Percentiles rank a stretch among this genome's conserved stretches.
Evolutionary conservation across 2,797 vertebrate species (phyloP).

Genomic region (Chelon labrosus): DNA sequence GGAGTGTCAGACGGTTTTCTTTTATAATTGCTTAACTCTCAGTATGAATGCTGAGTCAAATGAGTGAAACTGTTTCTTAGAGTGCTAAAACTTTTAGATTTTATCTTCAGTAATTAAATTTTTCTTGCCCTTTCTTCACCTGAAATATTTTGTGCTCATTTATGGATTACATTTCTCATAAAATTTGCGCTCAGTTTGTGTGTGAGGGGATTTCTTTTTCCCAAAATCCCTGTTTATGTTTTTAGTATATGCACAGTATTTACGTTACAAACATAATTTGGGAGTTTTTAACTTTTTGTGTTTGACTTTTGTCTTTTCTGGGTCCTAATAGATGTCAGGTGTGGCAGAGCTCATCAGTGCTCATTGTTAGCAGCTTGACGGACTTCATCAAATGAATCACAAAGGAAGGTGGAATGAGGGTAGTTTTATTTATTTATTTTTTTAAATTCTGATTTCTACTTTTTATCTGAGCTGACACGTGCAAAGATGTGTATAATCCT

Average conservation of each 20-base stretch:
- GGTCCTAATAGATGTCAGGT: conserved; percentile 8
- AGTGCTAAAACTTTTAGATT: too few relatives aligned
- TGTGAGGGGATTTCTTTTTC: background rate
- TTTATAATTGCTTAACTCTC: conserved; percentile 1
- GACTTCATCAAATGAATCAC: background rate
- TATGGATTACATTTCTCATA: background rate
- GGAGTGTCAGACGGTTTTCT: conserved; percentile 1
- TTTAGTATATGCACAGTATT: background rate
- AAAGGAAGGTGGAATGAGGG: accelerated
- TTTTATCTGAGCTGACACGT: background rate
- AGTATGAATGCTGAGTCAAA: conserved; percentile 8
- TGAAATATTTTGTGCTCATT: background rate
- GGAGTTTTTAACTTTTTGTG: background rate
- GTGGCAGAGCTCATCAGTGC: background rate
- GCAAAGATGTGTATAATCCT: background rate
- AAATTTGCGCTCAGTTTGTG: background rate
- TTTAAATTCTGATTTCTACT: background rate
- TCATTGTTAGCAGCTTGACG: background rate
- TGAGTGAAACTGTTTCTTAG: background rate
- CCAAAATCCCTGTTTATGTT: background rate
- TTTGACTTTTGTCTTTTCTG: too few relatives aligned
- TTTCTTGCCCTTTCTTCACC: background rate
- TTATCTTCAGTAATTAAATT: background rate
- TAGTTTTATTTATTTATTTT: too few relatives aligned
- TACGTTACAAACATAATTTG: background rate